Percentiles rank a stretch among this genome's conserved stretches.
These are phyloP conservation scores for Trypoxylus dichotomus DNA, from an alignment of 1,140 invertebrate genomes.

Conservation along the genomic window DNA sequence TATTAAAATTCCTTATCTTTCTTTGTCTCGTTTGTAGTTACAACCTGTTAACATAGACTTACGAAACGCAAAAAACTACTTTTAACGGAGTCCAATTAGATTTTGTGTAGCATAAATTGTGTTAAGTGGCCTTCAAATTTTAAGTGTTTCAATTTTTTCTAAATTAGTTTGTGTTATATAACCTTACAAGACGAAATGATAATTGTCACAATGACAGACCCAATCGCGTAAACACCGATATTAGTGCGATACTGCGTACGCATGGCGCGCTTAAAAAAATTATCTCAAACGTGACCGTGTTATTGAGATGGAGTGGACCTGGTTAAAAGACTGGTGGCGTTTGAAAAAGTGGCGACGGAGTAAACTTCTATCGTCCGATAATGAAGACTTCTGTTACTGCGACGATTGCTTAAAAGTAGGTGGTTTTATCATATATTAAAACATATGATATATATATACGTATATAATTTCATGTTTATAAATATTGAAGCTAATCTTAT, in stretches of 20 bases:
- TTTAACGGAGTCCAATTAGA: not conserved
- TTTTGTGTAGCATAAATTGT: not conserved
- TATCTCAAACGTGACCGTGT: not conserved
- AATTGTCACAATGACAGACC: slow-evolving; percentile 11
- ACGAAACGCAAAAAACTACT: not conserved
- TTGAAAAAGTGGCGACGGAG: slow-evolving; percentile 68
- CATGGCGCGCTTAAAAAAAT: not conserved
- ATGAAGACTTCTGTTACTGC: slow-evolving; percentile 69
- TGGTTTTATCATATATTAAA: not conserved
- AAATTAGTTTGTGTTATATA: not conserved
- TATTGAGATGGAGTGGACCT: slow-evolving; percentile 68
- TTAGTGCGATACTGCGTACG: not conserved
- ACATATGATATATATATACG: not conserved
- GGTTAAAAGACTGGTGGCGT: slow-evolving; percentile 77
- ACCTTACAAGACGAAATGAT: not conserved
- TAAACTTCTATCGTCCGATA: slow-evolving; percentile 58
- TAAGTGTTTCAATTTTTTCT: not conserved
- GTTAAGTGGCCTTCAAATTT: slow-evolving; percentile 4
- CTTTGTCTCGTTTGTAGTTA: not conserved
- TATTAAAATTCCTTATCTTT: not conserved
- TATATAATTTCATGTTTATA: not conserved
- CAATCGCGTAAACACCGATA: not conserved
- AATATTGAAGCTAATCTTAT: not conserved
- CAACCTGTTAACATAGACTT: not conserved
- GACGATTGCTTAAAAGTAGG: slow-evolving; percentile 61